These are phyloP conservation scores for Brienomyrus brachyistius DNA, from an alignment of 2,113 vertebrate species.

Conservation along the genomic window DNA sequence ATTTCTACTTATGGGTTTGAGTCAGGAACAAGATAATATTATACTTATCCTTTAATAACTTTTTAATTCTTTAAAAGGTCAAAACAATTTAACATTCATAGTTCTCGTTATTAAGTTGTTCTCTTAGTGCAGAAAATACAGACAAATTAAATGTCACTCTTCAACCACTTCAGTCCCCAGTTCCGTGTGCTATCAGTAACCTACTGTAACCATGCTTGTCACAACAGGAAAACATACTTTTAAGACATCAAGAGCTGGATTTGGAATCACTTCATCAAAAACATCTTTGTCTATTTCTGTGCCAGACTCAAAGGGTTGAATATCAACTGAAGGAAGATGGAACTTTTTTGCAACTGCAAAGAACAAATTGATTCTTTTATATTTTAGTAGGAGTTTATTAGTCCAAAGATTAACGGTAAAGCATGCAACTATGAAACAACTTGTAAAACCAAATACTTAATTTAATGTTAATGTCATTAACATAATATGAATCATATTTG, in stretches of 20 bases:
- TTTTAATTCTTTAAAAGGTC: not conserved
- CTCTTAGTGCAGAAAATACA: not conserved
- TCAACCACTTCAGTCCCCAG: not conserved
- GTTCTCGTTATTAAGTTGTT: not conserved
- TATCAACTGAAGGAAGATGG: not conserved
- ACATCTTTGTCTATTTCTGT: not conserved
- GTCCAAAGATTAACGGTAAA: not conserved
- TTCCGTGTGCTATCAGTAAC: not conserved
- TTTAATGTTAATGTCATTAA: not conserved
- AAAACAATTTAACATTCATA: not conserved
- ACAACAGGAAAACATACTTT: not conserved
- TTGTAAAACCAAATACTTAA: not conserved
- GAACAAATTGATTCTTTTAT: not conserved
- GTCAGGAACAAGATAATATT: not conserved
- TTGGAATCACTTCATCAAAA: not conserved
- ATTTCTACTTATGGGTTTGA: not conserved
- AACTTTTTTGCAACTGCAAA: not conserved
- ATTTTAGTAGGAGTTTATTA: not conserved
- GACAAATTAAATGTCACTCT: not conserved
- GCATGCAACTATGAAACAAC: not conserved
- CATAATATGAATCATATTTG: not conserved
- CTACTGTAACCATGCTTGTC: not conserved
- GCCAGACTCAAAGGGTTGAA: not conserved
- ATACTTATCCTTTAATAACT: not conserved
- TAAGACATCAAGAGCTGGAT: not conserved